Conservation (phyloP, 1,140 invertebrate genomes). For the Manduca sexta region DNA sequence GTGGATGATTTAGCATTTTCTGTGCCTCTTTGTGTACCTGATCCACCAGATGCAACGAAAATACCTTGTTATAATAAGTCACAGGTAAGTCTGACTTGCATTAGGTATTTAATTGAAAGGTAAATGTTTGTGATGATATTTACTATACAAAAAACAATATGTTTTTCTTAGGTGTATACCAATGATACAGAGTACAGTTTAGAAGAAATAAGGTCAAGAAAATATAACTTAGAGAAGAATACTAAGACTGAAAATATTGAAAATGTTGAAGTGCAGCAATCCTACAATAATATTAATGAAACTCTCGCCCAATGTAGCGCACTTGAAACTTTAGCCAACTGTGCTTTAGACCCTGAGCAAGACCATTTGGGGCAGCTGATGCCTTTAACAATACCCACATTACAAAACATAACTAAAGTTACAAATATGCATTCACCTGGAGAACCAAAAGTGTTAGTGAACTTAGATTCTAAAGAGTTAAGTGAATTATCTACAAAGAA, state of each 20-base stretch:
- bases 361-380: slow-evolving; percentile 62
- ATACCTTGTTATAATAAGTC: slow-evolving; percentile 76
- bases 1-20: slow-evolving; percentile 73
- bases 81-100: slow-evolving; percentile 40
- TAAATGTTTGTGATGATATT: not conserved
- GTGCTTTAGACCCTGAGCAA: slow-evolving; percentile 61
- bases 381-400: slow-evolving; percentile 53
- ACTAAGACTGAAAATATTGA: slow-evolving; percentile 36
- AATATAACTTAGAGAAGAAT: slow-evolving; percentile 52
- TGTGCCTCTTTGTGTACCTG: slow-evolving; percentile 76
- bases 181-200: slow-evolving; percentile 78
- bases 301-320: slow-evolving; percentile 60
- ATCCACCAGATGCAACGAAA: slow-evolving; percentile 74
- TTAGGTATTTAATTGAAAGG: not conserved
- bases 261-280: slow-evolving; percentile 27
- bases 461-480: slow-evolving; percentile 63
- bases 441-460: slow-evolving; percentile 63
- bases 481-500: slow-evolving; percentile 53
- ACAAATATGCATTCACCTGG: slow-evolving; percentile 63
- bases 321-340: slow-evolving; percentile 65
- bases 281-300: slow-evolving; percentile 51
- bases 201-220: slow-evolving; percentile 78
- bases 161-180: slow-evolving; percentile 72
- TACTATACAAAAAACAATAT: not conserved
- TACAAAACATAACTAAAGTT: slow-evolving; percentile 65